Percentiles rank a stretch among this genome's conserved stretches.
Evolutionary conservation across 2,888 invertebrate genomes (phyloP).

Genomic region (Emmelina monodactyla): DNA sequence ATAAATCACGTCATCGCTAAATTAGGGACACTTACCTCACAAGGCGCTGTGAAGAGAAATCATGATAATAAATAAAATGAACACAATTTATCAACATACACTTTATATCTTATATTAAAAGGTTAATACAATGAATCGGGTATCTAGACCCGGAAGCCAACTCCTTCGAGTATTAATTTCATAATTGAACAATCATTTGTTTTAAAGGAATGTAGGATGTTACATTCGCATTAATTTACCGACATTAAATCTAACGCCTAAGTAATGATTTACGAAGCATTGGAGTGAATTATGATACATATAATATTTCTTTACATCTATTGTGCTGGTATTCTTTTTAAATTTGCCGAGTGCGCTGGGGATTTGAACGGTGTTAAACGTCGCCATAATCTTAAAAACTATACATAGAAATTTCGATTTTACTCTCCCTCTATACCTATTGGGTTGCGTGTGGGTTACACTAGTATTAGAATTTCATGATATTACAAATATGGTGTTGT

Average conservation of each 20-base stretch:
- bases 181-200: constrained; percentile 44
- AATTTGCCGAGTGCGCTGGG: no score
- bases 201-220: constrained; percentile 42
- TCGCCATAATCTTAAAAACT: no score
- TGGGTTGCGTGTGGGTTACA: no score
- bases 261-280: not conserved
- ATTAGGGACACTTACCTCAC: constrained; percentile 51
- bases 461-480: no score
- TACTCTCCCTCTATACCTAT: no score
- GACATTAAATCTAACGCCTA: constrained; percentile 2
- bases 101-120: constrained; percentile 58
- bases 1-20: not conserved
- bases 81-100: constrained; percentile 62
- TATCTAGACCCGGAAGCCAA: not conserved
- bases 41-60: constrained; percentile 52
- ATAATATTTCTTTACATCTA: not conserved
- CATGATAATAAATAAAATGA: constrained; percentile 62
- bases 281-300: not conserved
- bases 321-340: no score
- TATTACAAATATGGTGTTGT: not conserved
- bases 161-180: constrained; percentile 17
- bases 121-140: constrained; percentile 36
- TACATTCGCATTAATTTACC: constrained; percentile 40
- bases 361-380: no score
- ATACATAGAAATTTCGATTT: no score